Conservation (phyloP, 37 sponge, comb jelly and placozoan genomes). For the Tethya wilhelma region DNA sequence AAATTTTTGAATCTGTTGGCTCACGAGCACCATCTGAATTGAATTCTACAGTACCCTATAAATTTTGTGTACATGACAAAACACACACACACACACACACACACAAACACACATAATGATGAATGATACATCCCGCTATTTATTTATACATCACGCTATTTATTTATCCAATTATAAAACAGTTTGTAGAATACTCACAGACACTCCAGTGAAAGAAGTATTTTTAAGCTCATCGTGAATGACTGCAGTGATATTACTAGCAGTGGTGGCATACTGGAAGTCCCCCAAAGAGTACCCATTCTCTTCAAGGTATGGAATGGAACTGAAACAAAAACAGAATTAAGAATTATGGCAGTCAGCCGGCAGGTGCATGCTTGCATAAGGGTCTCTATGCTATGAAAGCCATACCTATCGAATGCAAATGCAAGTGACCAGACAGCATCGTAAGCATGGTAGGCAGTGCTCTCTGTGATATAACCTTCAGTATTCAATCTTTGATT, state of each 20-base stretch:
- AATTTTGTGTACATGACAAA: too few relatives aligned
- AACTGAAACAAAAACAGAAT: not conserved
- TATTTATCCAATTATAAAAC: not conserved
- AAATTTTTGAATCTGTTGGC: not conserved
- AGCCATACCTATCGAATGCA: conserved; percentile 50
- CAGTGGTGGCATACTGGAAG: conserved; percentile 20
- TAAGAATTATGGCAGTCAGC: too few relatives aligned
- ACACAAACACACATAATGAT: too few relatives aligned
- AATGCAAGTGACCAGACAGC: conserved; percentile 58
- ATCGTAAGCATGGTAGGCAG: conserved; percentile 53
- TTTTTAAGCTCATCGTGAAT: conserved; percentile 9
- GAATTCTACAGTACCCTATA: conserved; percentile 54
- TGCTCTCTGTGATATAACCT: not conserved
- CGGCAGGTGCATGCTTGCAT: too few relatives aligned
- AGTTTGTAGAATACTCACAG: conserved; percentile 10
- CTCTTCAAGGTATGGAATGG: conserved; percentile 11
- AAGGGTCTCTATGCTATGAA: too few relatives aligned
- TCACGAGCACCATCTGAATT: conserved; percentile 46
- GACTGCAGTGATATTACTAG: not conserved
- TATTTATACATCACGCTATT: too few relatives aligned
- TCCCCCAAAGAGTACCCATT: not conserved
- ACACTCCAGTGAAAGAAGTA: conserved; percentile 33
- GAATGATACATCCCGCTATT: too few relatives aligned
- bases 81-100: too few relatives aligned
- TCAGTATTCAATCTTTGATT: not conserved